Conservation (phyloP, 2,888 invertebrate genomes). For the Pristionchus japonicus region DNA sequence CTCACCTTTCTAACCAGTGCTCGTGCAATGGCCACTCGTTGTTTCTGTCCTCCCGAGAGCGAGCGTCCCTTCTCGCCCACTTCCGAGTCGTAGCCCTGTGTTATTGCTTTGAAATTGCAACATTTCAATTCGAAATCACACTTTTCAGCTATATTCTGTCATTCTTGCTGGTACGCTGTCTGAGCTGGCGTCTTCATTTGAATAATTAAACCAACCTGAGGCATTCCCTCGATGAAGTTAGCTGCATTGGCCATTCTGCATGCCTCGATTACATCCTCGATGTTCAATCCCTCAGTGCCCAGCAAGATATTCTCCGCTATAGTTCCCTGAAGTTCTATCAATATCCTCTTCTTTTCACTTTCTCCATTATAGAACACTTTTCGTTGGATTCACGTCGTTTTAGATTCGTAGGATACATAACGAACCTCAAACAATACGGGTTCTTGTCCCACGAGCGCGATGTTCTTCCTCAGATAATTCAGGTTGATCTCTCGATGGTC, state of each 20-base stretch:
- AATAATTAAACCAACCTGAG: no score
- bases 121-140: no score
- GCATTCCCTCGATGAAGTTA: conserved; percentile 49
- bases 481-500: conserved; percentile 30
- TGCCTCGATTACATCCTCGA: conserved; percentile 48
- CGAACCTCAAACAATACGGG: conserved; percentile 57
- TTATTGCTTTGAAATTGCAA: no score
- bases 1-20: conserved; percentile 49
- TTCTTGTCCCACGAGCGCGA: conserved; percentile 66
- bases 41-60: conserved; percentile 49
- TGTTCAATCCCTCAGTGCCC: background rate
- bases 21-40: conserved; percentile 53
- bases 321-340: background rate
- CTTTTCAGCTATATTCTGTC: no score
- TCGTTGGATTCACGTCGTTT: no score
- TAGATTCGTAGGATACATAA: no score
- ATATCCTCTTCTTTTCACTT: no score
- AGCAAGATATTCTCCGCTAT: conserved; percentile 14
- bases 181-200: background rate
- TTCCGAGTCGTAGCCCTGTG: conserved; percentile 52
- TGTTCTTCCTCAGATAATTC: conserved; percentile 56
- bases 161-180: no score
- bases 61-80: conserved; percentile 50
- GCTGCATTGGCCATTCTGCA: conserved; percentile 50
- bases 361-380: no score